A percentile compares a stretch with the other conserved stretches of the same genome.
Evolutionary conservation across 1,140 invertebrate species (phyloP).

Genomic region (Pectinophora gossypiella): DNA sequence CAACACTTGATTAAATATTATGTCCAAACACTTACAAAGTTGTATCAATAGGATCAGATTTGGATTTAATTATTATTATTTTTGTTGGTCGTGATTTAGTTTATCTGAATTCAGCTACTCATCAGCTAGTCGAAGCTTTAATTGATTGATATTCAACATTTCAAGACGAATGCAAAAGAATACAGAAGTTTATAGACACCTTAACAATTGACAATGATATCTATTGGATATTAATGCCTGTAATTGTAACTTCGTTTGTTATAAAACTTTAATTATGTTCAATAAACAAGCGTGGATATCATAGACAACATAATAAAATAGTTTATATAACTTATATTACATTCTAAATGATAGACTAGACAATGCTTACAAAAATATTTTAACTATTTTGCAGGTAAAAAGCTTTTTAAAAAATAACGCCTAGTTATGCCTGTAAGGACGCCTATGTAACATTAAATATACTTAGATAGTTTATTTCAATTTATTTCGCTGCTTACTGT

Average conservation of each 20-base stretch:
- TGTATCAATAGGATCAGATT: not conserved
- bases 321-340: too few species aligned
- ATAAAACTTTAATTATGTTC: too few species aligned
- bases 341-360: conserved; percentile 8
- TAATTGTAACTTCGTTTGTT: too few species aligned
- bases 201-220: conserved; percentile 31
- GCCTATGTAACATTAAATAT: not conserved
- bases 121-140: not conserved
- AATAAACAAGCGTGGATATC: too few species aligned
- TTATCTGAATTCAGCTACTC: not conserved
- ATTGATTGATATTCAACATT: not conserved
- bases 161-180: not conserved
- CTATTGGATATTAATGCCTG: too few species aligned
- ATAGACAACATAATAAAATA: too few species aligned
- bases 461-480: too few species aligned
- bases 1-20: conserved; percentile 4
- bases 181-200: conserved; percentile 20
- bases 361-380: conserved; percentile 17
- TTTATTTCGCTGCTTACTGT: too few species aligned
- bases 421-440: conserved; percentile 7
- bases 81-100: not conserved
- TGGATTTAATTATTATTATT: not conserved
- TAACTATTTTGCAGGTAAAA: conserved; percentile 13
- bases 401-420: conserved; percentile 31
- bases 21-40: not conserved